Evolutionary conservation across 1,140 invertebrate species (phyloP), one percentile per base, ranked within the genome.

Genomic region (Meloidogyne chitwoodi): DNA sequence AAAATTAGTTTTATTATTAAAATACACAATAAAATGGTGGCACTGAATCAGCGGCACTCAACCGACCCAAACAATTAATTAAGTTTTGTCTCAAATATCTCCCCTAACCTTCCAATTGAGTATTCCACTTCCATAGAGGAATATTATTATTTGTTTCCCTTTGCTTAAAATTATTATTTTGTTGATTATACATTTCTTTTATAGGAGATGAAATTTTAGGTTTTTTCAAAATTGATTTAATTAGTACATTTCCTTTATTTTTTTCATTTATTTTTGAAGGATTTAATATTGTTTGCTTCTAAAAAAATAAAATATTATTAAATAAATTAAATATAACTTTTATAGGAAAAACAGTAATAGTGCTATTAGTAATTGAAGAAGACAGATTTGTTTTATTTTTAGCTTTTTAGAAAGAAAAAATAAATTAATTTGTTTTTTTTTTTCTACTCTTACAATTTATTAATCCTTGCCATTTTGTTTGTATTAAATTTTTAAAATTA

Each of bases 201-300:
- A 6, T 14, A 41, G 24, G 6, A n/a, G 22, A 24, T 11, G 10
- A 0, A 22, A n/a, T 22, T 31, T 31, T 73, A 10, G 71, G 71
- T 29, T 73, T 73, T 16, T 73, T 73, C 56, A 73, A 22, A 19
- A 73, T 73, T 12, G 71, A 73, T 64, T 61, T 73, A 56, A 56
- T 56, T 44, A 44, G n/a, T n/a, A n/a, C n/a, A n/a, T n/a, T 14
- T 16, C 14, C 14, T 1, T n/a, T 56, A 0, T n/a, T 56, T 0
- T 8, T 14, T 22, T 56, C 48, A 0, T 41, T 14, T 41, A 12
- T 1, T 41, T 41, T 10, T 41, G 38, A n/a, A n/a, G n/a, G n/a
- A n/a, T n/a, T n/a, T n/a, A n/a, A n/a, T n/a, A n/a, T n/a, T n/a
- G n/a, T n/a, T n/a, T n/a, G n/a, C n/a, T n/a, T n/a, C n/a, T n/a